These are phyloP conservation scores for Globia sparganii DNA, from an alignment of 2,888 invertebrate genomes.

Conservation along the genomic window DNA sequence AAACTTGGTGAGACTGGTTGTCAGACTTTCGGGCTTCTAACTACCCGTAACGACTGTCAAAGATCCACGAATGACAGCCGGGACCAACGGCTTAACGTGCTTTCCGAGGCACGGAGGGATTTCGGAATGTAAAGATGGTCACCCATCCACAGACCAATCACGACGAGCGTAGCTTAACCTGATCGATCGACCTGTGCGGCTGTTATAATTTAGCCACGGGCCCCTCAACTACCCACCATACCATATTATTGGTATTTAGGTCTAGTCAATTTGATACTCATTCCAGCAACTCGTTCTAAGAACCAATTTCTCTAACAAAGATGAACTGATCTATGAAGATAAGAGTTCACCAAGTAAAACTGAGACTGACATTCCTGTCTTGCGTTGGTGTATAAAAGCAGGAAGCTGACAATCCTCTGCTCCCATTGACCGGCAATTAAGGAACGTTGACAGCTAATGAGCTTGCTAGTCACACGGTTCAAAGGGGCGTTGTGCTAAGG, in stretches of 20 bases:
- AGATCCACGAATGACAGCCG: too few species aligned
- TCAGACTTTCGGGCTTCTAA: too few species aligned
- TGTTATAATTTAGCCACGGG: too few species aligned
- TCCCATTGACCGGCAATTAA: conserved; percentile 57
- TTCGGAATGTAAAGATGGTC: too few species aligned
- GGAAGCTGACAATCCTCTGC: conserved; percentile 50
- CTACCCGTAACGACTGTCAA: too few species aligned
- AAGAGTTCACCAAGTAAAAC: conserved; percentile 6
- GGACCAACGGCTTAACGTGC: too few species aligned
- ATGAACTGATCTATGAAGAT: conserved; percentile 13
- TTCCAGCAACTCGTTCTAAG: conserved; percentile 14
- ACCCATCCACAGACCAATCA: too few species aligned
- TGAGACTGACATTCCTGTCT: conserved; percentile 15
- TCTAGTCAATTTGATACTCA: conserved; percentile 6
- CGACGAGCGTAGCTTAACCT: too few species aligned
- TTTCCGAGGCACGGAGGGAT: too few species aligned
- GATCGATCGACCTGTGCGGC: too few species aligned
- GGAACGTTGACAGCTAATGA: conserved; percentile 51
- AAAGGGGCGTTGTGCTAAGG: conserved; percentile 55
- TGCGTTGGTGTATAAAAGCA: conserved; percentile 40
- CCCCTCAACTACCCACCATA: not conserved
- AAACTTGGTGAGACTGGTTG: too few species aligned
- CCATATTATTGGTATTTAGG: conserved; percentile 3
- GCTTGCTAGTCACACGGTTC: conserved; percentile 56
- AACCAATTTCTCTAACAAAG: conserved; percentile 33